Conservation (phyloP, 2,113 vertebrate genomes). For the Dipodomys stephensi region DNA sequence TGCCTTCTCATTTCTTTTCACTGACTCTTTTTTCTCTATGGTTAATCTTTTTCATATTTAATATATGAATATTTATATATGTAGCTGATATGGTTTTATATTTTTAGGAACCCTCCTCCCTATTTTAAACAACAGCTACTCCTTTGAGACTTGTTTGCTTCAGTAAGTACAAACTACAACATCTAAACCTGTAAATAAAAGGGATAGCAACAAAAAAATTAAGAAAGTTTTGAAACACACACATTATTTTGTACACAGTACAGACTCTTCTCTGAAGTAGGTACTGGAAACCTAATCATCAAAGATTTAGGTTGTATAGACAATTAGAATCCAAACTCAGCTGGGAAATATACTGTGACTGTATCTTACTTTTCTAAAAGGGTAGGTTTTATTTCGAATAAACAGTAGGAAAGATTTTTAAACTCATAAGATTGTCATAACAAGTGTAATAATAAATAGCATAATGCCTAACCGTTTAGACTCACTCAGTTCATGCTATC, state of each 20-base stretch:
- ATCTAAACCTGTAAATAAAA: neutral
- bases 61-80: neutral
- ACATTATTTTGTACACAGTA: neutral
- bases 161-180: neutral
- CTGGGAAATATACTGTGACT: neutral
- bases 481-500: neutral
- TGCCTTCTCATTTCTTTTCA: neutral
- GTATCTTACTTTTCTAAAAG: neutral
- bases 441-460: neutral
- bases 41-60: neutral
- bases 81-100: neutral
- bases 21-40: neutral
- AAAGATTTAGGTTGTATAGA: neutral
- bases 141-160: neutral
- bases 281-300: neutral
- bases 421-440: neutral
- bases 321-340: neutral
- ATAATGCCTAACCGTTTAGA: neutral
- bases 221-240: neutral
- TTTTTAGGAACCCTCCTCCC: rapidly evolving
- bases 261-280: neutral
- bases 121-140: neutral
- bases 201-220: neutral
- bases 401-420: neutral
- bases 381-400: neutral